Conservation (phyloP, 1,140 invertebrate genomes). For the Drosophila truncata region DNA sequence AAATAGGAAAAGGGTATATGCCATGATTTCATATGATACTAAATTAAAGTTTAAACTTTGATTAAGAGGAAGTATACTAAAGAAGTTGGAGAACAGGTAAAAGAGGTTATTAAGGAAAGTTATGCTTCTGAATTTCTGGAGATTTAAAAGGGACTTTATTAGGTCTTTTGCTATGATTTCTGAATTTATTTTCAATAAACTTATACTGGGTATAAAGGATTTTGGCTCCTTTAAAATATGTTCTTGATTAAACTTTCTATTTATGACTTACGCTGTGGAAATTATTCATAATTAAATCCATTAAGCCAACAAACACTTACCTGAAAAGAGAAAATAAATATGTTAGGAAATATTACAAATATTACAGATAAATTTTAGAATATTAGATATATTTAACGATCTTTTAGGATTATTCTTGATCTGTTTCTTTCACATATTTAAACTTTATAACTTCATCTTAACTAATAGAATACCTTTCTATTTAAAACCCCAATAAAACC, state of each 20-base stretch:
- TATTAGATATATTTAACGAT: too few species aligned
- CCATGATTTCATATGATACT: constrained; percentile 2
- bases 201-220: neutral
- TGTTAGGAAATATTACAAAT: neutral
- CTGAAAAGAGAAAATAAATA: constrained; percentile 18
- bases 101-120: neutral
- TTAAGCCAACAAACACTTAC: constrained; percentile 49
- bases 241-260: too few species aligned
- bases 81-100: neutral
- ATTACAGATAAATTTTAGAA: too few species aligned
- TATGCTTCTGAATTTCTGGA: neutral
- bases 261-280: constrained; percentile 18
- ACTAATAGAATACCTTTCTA: too few species aligned
- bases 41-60: constrained; percentile 23
- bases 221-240: neutral
- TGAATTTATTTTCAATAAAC: too few species aligned
- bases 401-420: too few species aligned
- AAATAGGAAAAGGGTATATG: constrained; percentile 6
- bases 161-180: neutral
- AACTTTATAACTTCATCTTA: too few species aligned
- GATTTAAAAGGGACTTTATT: neutral
- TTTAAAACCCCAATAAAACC: neutral
- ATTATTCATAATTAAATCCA: neutral
- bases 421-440: too few species aligned
- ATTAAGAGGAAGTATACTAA: constrained; percentile 21